Evolutionary conservation across 2,113 vertebrate species (phyloP).

Genomic region (Chloroceryle aenea): DNA sequence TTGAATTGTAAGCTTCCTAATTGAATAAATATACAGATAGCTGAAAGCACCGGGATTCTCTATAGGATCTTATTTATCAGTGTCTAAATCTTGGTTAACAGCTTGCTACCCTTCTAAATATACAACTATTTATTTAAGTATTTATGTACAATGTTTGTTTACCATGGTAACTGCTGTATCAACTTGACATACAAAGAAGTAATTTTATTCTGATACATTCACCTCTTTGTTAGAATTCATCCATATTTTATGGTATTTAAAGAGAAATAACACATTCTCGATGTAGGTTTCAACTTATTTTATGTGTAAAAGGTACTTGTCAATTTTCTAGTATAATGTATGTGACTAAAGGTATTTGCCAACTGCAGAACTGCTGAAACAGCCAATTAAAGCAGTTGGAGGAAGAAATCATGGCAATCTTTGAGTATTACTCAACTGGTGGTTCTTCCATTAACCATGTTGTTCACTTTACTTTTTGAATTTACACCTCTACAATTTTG

Average conservation of each 20-base stretch:
- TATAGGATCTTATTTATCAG: constrained; percentile 18
- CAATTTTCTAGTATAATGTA: background rate
- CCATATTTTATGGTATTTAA: background rate
- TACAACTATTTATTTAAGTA: constrained; percentile 40
- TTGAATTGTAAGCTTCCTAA: background rate
- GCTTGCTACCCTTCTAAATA: constrained; percentile 36
- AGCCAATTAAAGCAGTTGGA: background rate
- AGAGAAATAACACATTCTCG: background rate
- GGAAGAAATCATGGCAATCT: background rate
- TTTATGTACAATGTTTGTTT: constrained; percentile 47
- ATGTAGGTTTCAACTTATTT: background rate
- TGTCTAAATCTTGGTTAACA: constrained; percentile 26
- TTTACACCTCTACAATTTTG: background rate
- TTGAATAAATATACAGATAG: constrained; percentile 21
- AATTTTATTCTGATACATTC: constrained; percentile 16
- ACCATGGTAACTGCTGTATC: constrained; percentile 39
- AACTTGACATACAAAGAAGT: constrained; percentile 24
- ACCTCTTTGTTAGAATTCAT: background rate
- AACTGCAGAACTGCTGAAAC: background rate
- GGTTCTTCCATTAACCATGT: background rate
- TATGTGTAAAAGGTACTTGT: background rate
- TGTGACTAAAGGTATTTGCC: background rate
- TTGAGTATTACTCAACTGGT: background rate
- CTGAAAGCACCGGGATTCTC: constrained; percentile 29
- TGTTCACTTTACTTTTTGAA: background rate